Evolutionary conservation across 2,888 invertebrate species (phyloP).

Genomic region (Chrysolina americana): DNA sequence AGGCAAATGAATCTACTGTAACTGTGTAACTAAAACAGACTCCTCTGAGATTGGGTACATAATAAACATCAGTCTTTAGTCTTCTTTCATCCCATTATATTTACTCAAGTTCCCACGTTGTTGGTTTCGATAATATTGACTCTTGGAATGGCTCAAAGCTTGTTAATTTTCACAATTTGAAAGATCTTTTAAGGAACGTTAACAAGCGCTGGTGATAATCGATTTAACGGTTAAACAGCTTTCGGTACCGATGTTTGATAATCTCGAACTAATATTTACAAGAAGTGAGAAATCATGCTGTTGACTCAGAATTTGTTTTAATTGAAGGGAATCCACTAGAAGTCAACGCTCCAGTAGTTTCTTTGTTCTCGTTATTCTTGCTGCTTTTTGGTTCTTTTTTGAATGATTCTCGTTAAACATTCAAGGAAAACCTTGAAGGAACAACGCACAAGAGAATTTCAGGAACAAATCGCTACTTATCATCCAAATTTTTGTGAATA

Average conservation of each 20-base stretch:
- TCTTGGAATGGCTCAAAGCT: neutral
- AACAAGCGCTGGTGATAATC: conserved; percentile 6
- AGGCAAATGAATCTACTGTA: too few relatives aligned
- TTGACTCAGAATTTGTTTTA: neutral
- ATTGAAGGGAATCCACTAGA: too few relatives aligned
- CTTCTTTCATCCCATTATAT: neutral
- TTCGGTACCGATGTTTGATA: neutral
- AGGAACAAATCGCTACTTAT: too few relatives aligned
- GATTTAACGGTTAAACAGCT: conserved; percentile 19
- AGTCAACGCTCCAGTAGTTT: too few relatives aligned
- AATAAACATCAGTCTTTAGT: neutral
- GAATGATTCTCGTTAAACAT: too few relatives aligned
- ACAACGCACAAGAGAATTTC: too few relatives aligned
- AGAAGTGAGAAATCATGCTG: neutral
- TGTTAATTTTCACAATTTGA: conserved; percentile 13
- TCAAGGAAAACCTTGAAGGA: too few relatives aligned
- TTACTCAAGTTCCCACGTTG: neutral
- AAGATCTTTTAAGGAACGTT: conserved; percentile 3
- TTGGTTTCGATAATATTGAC: neutral
- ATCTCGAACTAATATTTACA: neutral
- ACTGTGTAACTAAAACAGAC: too few relatives aligned
- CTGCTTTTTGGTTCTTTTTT: too few relatives aligned
- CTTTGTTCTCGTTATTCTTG: too few relatives aligned
- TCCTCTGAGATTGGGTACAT: too few relatives aligned
- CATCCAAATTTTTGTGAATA: too few relatives aligned